Percentiles rank a stretch among this genome's conserved stretches.
These are phyloP conservation scores for Micoletzkya japonica DNA, from an alignment of 2,888 invertebrate genomes.

Conservation along the genomic window DNA sequence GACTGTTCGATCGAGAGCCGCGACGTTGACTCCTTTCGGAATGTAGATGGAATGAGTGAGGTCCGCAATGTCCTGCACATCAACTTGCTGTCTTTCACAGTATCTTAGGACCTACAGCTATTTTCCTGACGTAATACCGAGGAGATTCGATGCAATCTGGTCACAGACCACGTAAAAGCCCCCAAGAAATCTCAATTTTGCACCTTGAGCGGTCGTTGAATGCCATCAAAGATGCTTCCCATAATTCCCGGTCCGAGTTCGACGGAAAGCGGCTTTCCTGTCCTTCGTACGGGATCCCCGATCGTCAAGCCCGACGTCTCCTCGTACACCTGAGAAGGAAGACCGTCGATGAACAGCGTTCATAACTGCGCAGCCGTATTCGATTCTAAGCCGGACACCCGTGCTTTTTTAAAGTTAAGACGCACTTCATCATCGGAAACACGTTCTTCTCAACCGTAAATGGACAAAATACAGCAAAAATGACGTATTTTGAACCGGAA, in stretches of 20 bases:
- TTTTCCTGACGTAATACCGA: background rate
- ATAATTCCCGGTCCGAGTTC: slow-evolving; percentile 97
- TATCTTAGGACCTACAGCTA: too few relatives aligned
- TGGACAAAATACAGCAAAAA: too few relatives aligned
- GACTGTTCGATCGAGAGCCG: slow-evolving; percentile 77
- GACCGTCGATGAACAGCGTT: background rate
- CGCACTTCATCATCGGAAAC: background rate
- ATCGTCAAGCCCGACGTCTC: slow-evolving; percentile 87
- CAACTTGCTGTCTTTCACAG: background rate
- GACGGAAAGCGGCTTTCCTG: slow-evolving; percentile 95
- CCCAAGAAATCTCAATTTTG: background rate
- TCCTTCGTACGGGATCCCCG: slow-evolving; percentile 93
- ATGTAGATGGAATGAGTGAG: slow-evolving; percentile 93
- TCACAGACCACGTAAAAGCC: background rate
- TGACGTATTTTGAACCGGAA: too few relatives aligned
- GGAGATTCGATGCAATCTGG: background rate
- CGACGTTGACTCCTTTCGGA: slow-evolving; percentile 94
- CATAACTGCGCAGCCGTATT: background rate
- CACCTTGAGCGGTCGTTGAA: slow-evolving; percentile 82
- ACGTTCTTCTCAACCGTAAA: too few relatives aligned
- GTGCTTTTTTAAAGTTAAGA: background rate
- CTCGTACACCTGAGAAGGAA: slow-evolving; percentile 32
- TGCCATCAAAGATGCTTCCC: slow-evolving; percentile 98
- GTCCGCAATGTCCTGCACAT: slow-evolving; percentile 81
- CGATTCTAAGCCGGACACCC: background rate